Evolutionary conservation across 1,140 invertebrate species (phyloP).

Genomic region (Gryllus bimaculatus): DNA sequence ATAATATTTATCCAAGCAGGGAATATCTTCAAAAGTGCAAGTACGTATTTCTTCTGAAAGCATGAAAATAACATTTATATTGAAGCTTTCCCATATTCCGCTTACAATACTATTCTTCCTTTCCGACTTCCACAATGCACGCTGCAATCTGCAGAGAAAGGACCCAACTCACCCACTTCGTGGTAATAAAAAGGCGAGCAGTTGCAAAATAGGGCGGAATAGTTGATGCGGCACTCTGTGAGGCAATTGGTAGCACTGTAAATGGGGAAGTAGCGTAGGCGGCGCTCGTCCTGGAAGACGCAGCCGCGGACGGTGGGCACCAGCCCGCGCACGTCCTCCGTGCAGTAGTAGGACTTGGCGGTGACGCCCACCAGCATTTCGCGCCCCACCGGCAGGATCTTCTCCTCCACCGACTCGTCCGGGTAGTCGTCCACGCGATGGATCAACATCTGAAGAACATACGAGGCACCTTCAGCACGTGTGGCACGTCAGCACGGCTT

Average conservation of each 20-base stretch:
- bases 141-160: too few relatives aligned
- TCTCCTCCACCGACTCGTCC: neutral
- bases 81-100: too few relatives aligned
- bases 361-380: neutral
- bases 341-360: neutral
- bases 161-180: neutral
- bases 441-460: neutral
- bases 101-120: too few relatives aligned
- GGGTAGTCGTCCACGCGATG: neutral
- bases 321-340: neutral
- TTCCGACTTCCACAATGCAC: too few relatives aligned
- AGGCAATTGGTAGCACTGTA: neutral
- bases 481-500: too few relatives aligned
- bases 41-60: too few relatives aligned
- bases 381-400: neutral
- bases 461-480: too few relatives aligned
- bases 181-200: neutral
- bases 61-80: neutral
- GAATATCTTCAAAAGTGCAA: too few relatives aligned
- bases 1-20: too few relatives aligned
- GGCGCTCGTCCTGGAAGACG: neutral
- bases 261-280: neutral
- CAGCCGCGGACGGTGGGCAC: neutral
- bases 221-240: neutral
- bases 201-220: neutral